Conservation (phyloP, 2,888 invertebrate genomes). For the Reticulitermes lucifugus region DNA sequence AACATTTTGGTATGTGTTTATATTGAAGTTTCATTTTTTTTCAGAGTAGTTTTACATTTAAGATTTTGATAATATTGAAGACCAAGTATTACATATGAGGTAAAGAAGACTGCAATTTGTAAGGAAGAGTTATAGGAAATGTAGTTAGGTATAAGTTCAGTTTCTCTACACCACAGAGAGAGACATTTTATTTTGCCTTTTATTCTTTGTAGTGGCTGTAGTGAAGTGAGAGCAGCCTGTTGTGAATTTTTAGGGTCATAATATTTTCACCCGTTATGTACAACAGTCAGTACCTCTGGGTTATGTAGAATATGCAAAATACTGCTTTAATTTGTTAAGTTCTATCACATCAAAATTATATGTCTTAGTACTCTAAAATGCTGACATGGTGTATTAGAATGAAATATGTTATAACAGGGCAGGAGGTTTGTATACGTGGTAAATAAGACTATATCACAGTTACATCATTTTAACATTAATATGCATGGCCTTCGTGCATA, state of each 20-base stretch:
- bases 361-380: too few relatives aligned
- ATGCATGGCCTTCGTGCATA: too few relatives aligned
- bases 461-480: too few relatives aligned
- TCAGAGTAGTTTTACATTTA: not conserved
- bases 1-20: not conserved
- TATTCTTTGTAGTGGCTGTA: not conserved
- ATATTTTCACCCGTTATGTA: not conserved
- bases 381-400: too few relatives aligned
- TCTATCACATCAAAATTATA: too few relatives aligned
- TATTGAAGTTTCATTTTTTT: not conserved
- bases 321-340: too few relatives aligned
- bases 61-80: not conserved
- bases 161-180: not conserved
- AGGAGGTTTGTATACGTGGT: too few relatives aligned
- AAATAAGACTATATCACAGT: too few relatives aligned
- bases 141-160: not conserved
- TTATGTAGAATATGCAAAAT: too few relatives aligned
- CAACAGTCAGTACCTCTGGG: not conserved
- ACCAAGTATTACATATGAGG: not conserved
- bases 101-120: conserved; percentile 17
- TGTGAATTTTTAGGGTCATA: not conserved
- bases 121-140: not conserved
- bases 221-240: not conserved
- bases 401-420: too few relatives aligned
- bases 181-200: not conserved